Evolutionary conservation across 1,140 invertebrate species (phyloP).

Genomic region (Hycleus phaleratus): DNA sequence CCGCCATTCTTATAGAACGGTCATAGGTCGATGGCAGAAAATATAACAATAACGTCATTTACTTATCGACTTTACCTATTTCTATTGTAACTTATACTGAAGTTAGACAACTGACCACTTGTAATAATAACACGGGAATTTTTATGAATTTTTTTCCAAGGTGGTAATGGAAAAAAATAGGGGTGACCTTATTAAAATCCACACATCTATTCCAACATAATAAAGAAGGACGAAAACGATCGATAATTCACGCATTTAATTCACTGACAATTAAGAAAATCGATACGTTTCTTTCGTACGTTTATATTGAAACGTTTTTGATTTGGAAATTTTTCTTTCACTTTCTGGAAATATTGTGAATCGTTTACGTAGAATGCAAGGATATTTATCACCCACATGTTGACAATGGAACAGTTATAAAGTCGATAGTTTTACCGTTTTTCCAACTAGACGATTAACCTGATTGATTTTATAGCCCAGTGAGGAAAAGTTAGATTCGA

Average conservation of each 20-base stretch:
- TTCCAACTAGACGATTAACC: no score
- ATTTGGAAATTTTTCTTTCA: neutral
- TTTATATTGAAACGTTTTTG: neutral
- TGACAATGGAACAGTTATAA: no score
- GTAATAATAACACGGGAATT: no score
- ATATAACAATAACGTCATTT: no score
- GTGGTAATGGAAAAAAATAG: neutral
- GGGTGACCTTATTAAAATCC: slow-evolving; percentile 3
- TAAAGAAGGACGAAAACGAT: slow-evolving; percentile 1
- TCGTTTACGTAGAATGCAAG: no score
- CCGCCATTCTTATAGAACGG: slow-evolving; percentile 5
- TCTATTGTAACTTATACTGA: no score
- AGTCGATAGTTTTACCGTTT: no score
- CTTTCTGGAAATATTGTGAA: no score
- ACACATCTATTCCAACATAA: neutral
- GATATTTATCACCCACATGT: no score
- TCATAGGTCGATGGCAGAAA: slow-evolving; percentile 10
- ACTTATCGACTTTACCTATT: neutral
- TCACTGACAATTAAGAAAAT: neutral
- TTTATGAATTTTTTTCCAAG: no score
- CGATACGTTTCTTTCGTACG: slow-evolving; percentile 1
- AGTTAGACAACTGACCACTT: neutral
- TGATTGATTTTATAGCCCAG: no score
- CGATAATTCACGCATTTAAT: slow-evolving; percentile 8
- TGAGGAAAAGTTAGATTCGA: no score